phyloP scores from a whole-genome alignment of 2,113 vertebrate species.

The Clarias gariepinus region DNA sequence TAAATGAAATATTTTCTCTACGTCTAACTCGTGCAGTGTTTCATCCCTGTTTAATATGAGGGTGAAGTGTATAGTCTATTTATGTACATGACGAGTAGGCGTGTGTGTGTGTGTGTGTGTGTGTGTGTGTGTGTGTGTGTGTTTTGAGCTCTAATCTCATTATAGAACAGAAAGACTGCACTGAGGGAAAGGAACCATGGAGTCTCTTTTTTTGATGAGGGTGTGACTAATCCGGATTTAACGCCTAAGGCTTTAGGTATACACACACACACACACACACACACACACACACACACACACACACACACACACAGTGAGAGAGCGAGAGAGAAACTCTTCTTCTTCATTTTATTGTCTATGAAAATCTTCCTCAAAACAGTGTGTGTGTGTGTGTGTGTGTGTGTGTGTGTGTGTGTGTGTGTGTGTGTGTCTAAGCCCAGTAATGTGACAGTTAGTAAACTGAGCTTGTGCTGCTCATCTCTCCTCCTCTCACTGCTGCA shows the following conservation, averaged over 20 bases:
- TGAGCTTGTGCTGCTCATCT: not conserved
- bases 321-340: not conserved
- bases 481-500: not conserved
- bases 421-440: not conserved
- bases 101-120: constrained; percentile 6
- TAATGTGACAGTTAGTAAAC: not conserved
- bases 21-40: not conserved
- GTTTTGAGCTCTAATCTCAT: constrained; percentile 4
- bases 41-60: not conserved
- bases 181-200: not conserved
- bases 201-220: not conserved
- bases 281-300: not conserved
- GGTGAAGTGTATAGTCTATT: not conserved
- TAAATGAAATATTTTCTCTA: not conserved
- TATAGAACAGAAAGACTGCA: constrained; percentile 5
- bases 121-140: not conserved
- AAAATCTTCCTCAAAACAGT: not conserved
- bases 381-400: not conserved
- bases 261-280: not conserved
- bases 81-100: not conserved
- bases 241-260: not conserved
- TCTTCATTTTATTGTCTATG: not conserved
- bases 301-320: not conserved
- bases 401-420: not conserved
- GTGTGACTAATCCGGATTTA: constrained; percentile 8